Conservation (phyloP, 2,797 vertebrate species). For the Fistularia tabacaria region DNA sequence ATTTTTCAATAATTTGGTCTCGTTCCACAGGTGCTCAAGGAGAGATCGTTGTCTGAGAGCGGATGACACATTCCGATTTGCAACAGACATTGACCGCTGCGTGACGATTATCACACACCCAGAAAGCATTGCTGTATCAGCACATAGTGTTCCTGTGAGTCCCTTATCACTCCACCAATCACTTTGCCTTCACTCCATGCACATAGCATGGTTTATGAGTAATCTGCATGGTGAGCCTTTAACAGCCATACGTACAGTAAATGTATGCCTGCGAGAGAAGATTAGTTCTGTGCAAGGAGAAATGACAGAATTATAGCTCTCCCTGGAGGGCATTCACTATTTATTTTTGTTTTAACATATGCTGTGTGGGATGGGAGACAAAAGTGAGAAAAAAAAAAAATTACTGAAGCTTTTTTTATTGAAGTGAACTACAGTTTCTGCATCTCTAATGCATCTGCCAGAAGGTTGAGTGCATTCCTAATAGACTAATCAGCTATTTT, state of each 20-base stretch:
- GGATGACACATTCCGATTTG: constrained; percentile 83
- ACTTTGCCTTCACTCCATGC: background rate
- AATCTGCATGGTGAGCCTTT: constrained; percentile 42
- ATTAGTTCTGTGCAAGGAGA: constrained; percentile 25
- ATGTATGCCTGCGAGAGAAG: constrained; percentile 11
- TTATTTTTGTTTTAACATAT: constrained; percentile 8
- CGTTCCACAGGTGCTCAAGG: constrained; percentile 82
- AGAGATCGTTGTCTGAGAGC: constrained; percentile 84
- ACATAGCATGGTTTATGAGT: constrained; percentile 33
- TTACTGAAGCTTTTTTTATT: constrained; percentile 18
- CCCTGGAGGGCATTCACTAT: constrained; percentile 7
- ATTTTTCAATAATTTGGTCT: background rate
- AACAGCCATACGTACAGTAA: constrained; percentile 21
- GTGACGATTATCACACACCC: constrained; percentile 85
- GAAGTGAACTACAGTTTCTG: constrained; percentile 10
- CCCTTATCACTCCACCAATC: constrained; percentile 32
- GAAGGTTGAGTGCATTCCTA: constrained; percentile 34
- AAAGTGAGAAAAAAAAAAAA: background rate
- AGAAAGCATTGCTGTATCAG: constrained; percentile 89
- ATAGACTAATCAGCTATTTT: constrained; percentile 20
- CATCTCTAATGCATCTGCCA: constrained; percentile 16
- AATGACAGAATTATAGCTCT: constrained; percentile 4
- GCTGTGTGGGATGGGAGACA: constrained; percentile 6
- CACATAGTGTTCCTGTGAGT: constrained; percentile 86
- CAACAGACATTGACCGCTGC: constrained; percentile 81